Evolutionary conservation across 2,888 invertebrate genomes (phyloP).

Genomic region (Eupithecia subumbrata): DNA sequence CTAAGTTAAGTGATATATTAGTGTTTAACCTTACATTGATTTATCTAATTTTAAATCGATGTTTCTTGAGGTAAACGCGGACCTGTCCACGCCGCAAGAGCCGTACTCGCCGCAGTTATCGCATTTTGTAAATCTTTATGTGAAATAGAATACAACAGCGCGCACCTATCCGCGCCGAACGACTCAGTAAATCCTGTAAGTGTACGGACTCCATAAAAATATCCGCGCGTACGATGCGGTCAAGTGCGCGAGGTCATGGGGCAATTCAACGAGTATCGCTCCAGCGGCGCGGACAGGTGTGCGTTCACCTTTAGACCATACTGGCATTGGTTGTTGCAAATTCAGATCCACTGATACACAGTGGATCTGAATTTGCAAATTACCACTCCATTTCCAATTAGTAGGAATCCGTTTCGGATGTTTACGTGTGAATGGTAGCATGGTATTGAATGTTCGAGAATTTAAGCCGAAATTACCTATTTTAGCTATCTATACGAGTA

Average conservation of each 20-base stretch:
- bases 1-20: not conserved
- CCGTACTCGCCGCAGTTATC: no score
- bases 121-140: no score
- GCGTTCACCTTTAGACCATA: not conserved
- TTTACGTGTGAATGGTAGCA: not conserved
- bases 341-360: no score
- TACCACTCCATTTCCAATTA: not conserved
- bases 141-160: no score
- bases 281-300: no score
- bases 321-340: not conserved
- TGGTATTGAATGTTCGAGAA: not conserved
- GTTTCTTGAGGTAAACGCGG: not conserved
- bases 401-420: not conserved
- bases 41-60: not conserved
- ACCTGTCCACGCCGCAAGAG: no score
- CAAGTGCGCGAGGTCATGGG: no score
- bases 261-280: no score
- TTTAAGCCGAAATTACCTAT: not conserved
- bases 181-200: no score
- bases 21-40: slow-evolving; percentile 6
- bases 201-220: no score
- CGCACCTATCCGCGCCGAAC: no score
- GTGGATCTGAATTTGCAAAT: not conserved
- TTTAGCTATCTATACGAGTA: not conserved
- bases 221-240: no score